Conservation (phyloP, 2,797 vertebrate species). For the Melanotaenia trifasciata region DNA sequence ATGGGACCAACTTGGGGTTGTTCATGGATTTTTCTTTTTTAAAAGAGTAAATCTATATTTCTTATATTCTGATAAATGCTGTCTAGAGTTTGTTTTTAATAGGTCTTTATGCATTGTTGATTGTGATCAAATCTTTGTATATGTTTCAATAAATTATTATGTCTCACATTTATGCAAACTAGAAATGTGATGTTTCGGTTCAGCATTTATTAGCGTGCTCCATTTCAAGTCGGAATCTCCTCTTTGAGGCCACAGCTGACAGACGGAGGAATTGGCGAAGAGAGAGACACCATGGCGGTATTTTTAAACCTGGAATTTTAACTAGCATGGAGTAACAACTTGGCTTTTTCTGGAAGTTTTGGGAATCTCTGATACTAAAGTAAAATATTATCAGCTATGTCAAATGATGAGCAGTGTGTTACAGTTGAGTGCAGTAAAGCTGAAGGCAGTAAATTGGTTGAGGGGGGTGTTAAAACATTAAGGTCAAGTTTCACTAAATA, state of each 20-base stretch:
- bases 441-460: background rate
- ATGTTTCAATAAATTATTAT: conserved; percentile 83
- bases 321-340: conserved; percentile 9
- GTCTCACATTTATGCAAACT: conserved; percentile 48
- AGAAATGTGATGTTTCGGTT: conserved; percentile 34
- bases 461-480: conserved; percentile 8
- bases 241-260: background rate
- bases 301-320: conserved; percentile 40
- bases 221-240: conserved; percentile 4
- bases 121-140: conserved; percentile 78
- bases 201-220: background rate
- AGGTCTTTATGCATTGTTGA: conserved; percentile 70
- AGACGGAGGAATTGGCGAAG: background rate
- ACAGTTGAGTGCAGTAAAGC: conserved; percentile 10
- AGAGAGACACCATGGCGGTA: conserved; percentile 17
- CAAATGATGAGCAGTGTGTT: background rate
- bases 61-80: conserved; percentile 79
- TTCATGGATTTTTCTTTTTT: conserved; percentile 71
- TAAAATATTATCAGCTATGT: background rate
- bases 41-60: conserved; percentile 81
- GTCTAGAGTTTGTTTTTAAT: conserved; percentile 71
- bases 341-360: conserved; percentile 9
- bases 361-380: conserved; percentile 15
- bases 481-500: conserved; percentile 18
- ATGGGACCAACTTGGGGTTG: conserved; percentile 81